Conservation (phyloP, 2,888 invertebrate species). For the Zootermopsis nevadensis region DNA sequence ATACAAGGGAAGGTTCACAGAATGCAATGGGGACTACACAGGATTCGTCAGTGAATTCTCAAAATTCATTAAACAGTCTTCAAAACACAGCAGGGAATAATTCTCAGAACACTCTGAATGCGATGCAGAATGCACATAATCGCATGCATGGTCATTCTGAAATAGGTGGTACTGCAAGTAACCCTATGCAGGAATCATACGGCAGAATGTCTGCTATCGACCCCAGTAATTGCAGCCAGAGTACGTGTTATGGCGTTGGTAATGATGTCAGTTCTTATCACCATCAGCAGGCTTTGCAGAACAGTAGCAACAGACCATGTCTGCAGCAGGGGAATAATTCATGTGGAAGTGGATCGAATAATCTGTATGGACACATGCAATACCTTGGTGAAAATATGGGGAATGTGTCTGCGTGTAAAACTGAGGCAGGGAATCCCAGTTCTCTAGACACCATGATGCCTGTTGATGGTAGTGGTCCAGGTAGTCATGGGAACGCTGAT, state of each 20-base stretch:
- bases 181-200: background rate
- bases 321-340: constrained; percentile 17
- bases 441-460: constrained; percentile 3
- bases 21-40: constrained; percentile 1
- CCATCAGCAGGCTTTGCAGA: background rate
- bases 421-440: background rate
- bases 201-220: background rate
- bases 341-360: background rate
- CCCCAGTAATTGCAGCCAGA: background rate
- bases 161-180: background rate
- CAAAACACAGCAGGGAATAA: background rate
- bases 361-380: background rate
- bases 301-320: background rate
- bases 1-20: constrained; percentile 6
- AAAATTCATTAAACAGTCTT: constrained; percentile 17
- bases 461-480: background rate
- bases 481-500: background rate
- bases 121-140: constrained; percentile 25
- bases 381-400: constrained; percentile 37
- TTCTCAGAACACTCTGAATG: background rate
- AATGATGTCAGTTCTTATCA: background rate
- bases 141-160: constrained; percentile 1
- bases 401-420: background rate
- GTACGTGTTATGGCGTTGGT: background rate
- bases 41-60: background rate